Conservation (phyloP, 2,888 invertebrate genomes). For the Amphipyra tragopoginis region DNA sequence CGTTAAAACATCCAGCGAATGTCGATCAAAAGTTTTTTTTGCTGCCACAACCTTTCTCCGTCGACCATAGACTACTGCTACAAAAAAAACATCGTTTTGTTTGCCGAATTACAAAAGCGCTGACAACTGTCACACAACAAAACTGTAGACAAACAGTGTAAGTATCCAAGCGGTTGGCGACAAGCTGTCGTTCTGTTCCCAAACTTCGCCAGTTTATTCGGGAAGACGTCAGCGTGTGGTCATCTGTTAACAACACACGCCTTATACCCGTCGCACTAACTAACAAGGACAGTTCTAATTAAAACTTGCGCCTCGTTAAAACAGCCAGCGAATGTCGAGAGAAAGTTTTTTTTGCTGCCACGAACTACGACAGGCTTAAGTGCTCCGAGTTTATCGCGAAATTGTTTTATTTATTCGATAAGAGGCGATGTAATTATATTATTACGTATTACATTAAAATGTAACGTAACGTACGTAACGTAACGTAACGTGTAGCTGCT, state of each 20-base stretch:
- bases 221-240: constrained; percentile 43
- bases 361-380: constrained; percentile 29
- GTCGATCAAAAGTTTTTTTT: constrained; percentile 66
- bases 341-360: constrained; percentile 66
- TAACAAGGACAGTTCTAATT: constrained; percentile 73
- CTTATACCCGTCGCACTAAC: constrained; percentile 53
- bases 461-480: too few species aligned
- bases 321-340: constrained; percentile 56
- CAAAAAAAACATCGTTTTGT: background rate
- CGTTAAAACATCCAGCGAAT: constrained; percentile 59
- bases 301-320: constrained; percentile 68
- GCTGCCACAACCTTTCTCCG: constrained; percentile 11
- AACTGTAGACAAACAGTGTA: constrained; percentile 3
- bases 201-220: constrained; percentile 39
- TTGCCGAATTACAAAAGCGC: constrained; percentile 5
- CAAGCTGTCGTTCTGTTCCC: constrained; percentile 29
- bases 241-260: constrained; percentile 57
- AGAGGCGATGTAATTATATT: background rate
- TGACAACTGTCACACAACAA: constrained; percentile 1
- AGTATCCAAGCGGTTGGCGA: constrained; percentile 11
- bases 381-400: constrained; percentile 22
- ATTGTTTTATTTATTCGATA: constrained; percentile 15
- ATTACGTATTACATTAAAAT: too few species aligned
- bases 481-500: too few species aligned
- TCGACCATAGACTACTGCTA: too few species aligned